A percentile compares a stretch with the other conserved stretches of the same genome.
These are phyloP conservation scores for Philotrypesis tridentata DNA, from an alignment of 1,140 invertebrate genomes.

Conservation along the genomic window DNA sequence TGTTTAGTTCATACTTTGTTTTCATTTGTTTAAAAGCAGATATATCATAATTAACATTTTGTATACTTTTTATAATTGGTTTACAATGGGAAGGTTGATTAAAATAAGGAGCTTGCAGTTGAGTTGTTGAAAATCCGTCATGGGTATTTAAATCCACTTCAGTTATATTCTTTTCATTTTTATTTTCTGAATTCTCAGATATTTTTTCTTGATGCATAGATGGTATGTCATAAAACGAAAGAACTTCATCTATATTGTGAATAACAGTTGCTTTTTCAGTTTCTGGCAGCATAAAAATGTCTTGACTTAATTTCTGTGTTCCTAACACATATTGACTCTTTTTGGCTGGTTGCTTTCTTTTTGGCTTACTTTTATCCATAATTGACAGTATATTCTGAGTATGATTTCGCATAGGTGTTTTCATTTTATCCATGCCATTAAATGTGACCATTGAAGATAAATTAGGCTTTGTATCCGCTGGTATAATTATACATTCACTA, in stretches of 20 bases:
- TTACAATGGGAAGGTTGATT: slow-evolving; percentile 6
- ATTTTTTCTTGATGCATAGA: slow-evolving; percentile 15
- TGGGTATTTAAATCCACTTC: neutral
- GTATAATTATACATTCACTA: neutral
- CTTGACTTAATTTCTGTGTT: neutral
- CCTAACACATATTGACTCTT: neutral
- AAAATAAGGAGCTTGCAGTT: neutral
- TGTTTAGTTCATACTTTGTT: neutral
- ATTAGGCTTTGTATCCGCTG: neutral
- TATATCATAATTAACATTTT: slow-evolving; percentile 29
- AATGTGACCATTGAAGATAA: slow-evolving; percentile 14
- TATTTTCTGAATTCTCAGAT: neutral
- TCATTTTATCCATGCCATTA: slow-evolving; percentile 22
- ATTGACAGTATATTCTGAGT: slow-evolving; percentile 28
- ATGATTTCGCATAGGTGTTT: slow-evolving; percentile 13
- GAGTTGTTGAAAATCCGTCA: neutral
- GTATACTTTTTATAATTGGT: slow-evolving; percentile 24
- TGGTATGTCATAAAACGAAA: slow-evolving; percentile 32
- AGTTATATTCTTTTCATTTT: neutral
- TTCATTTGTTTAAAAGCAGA: neutral
- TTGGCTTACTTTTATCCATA: neutral
- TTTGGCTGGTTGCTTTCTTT: neutral
- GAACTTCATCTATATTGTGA: slow-evolving; percentile 19
- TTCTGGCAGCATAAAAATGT: neutral
- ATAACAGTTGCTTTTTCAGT: neutral